Percentiles rank a stretch among this genome's conserved stretches.
Conservation (phyloP, 2,113 vertebrate genomes). For the Microtus montanus region DNA sequence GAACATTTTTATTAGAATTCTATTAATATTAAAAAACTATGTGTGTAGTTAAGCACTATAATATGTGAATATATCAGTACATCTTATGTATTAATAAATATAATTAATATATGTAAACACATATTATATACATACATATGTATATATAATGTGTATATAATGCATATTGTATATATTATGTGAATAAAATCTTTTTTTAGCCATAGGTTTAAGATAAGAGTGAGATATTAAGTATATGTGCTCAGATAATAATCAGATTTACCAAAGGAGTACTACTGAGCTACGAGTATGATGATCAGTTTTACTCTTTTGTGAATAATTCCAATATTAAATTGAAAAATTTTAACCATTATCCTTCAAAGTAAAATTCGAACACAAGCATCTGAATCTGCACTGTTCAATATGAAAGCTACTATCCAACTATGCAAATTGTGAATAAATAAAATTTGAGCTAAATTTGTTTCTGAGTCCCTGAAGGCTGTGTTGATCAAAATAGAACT, state of each 20-base stretch:
- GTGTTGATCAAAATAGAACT: background rate
- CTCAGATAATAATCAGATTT: background rate
- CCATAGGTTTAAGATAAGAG: background rate
- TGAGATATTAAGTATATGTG: conserved; percentile 21
- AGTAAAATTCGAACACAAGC: conserved; percentile 18
- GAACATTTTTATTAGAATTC: background rate
- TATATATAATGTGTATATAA: too few relatives aligned
- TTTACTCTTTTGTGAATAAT: background rate
- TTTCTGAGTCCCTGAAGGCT: background rate
- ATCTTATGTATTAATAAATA: background rate
- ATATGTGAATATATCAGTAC: background rate
- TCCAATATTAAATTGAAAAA: conserved; percentile 44
- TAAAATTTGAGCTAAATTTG: background rate
- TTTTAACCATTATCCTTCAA: conserved; percentile 28
- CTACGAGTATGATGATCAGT: background rate
- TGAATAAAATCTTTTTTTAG: background rate
- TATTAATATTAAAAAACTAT: background rate
- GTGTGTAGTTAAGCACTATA: background rate
- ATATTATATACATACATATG: too few relatives aligned
- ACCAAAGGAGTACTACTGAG: background rate
- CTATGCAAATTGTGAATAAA: conserved; percentile 37
- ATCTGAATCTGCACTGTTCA: background rate
- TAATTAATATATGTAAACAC: background rate
- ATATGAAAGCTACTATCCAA: background rate
- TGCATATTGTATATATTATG: too few relatives aligned